phyloP scores from a whole-genome alignment of 2,888 invertebrate species.

The Camponotus fellah region DNA sequence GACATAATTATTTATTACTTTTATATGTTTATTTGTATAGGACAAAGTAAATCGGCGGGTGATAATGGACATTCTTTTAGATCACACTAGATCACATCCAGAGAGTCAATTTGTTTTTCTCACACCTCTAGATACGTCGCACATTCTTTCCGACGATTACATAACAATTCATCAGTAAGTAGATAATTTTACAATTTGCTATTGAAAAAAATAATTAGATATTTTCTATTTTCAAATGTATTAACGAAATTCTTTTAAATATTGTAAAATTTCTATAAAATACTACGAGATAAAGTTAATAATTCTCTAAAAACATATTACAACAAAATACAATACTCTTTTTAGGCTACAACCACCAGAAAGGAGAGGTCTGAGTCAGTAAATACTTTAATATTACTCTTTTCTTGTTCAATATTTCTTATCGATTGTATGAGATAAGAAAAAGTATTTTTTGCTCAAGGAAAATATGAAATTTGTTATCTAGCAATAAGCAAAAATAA shows the following conservation, averaged over 20 bases:
- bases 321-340: constrained; percentile 32
- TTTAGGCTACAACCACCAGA: constrained; percentile 79
- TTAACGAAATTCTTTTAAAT: not conserved
- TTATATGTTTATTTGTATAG: constrained; percentile 79
- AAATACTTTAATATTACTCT: constrained; percentile 21
- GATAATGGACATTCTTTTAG: constrained; percentile 92
- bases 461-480: constrained; percentile 7
- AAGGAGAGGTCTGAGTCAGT: constrained; percentile 64
- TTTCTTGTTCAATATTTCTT: not conserved
- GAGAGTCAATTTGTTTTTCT: constrained; percentile 95
- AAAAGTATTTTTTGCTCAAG: not conserved
- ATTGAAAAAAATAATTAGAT: not conserved
- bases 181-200: not conserved
- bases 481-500: constrained; percentile 27
- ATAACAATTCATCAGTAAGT: constrained; percentile 89
- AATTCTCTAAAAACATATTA: not conserved
- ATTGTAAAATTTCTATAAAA: not conserved
- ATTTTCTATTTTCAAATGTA: not conserved
- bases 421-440: not conserved
- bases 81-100: constrained; percentile 90
- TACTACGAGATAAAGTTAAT: not conserved
- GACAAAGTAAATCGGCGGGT: constrained; percentile 94
- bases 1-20: not conserved
- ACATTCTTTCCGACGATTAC: constrained; percentile 86
- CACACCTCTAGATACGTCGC: constrained; percentile 93